Conservation (phyloP, 2,797 vertebrate species). For the Paguma larvata region DNA sequence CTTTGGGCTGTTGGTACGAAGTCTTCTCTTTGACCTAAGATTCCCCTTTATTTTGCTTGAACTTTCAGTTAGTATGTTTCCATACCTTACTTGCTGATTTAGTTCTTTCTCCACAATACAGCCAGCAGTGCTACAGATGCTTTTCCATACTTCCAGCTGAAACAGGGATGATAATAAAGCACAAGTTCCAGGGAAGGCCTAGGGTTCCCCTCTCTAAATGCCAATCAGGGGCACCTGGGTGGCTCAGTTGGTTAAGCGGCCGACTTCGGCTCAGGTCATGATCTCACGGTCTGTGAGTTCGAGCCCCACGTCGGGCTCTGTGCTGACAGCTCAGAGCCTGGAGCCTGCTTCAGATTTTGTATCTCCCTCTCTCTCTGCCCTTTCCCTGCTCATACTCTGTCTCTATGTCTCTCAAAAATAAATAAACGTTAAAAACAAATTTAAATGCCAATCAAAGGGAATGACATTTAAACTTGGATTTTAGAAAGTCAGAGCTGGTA, state of each 20-base stretch:
- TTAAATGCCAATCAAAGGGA: neutral
- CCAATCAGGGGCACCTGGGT: neutral
- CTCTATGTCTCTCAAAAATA: no score
- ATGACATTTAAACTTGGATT: neutral
- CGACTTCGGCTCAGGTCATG: no score
- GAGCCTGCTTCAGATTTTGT: no score
- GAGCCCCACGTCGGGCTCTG: no score
- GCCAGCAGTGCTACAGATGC: neutral
- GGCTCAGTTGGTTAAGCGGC: no score
- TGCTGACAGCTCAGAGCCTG: no score
- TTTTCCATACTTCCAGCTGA: neutral
- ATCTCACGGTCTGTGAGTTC: no score
- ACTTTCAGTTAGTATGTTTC: neutral
- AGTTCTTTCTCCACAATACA: neutral
- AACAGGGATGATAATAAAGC: constrained; percentile 20
- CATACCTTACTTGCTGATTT: neutral
- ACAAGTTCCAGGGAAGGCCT: neutral
- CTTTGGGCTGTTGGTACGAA: neutral
- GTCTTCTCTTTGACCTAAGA: neutral
- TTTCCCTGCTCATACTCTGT: no score
- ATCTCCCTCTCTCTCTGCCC: no score
- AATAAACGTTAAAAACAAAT: no score
- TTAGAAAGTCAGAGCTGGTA: neutral
- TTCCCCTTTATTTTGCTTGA: neutral
- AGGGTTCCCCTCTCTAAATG: neutral